Evolutionary conservation across 2,888 invertebrate genomes (phyloP), one percentile per base, ranked within the genome.

Genomic region (Cosmia trapezina): DNA sequence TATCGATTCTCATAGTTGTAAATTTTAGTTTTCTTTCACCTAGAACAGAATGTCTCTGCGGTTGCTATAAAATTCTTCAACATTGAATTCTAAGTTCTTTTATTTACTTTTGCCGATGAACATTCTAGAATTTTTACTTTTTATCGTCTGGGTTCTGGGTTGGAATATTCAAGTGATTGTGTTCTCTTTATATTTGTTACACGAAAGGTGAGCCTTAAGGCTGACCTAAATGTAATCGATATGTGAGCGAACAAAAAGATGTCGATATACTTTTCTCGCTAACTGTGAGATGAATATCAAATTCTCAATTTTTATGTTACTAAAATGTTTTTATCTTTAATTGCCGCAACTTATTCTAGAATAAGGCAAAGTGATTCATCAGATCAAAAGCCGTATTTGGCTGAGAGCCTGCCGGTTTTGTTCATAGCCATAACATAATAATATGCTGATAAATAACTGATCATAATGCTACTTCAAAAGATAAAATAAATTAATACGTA

Each of bases 1-100:
- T 91, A 91, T 88, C 81, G 88, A 83, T 86, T 85, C 81, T 86
- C 87, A 81, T 84, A 89, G 88, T 88, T 87, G 88, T 91, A 90
- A 89, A 90, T 89, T 90, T 86, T 75, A 89, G 86, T 89, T 90
- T 89, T 87, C 87, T 87, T 86, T 83, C 69, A 72, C 78, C 82
- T 85, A 80, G 67, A 79, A 63, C 64, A 75, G 69, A 68, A 72
- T 78, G 76, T 76, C 83, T 83, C 54, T 76, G 68, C 67, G 83
- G 74, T 68, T 72, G 70, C 73, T 63, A 73, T 73, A 84, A 80
- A 78, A 83, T 80, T 84, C 60, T 70, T 76, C 59, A 69, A 73
- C 62, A 82, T 79, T 79, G 80, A 81, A 83, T 70, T 76, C 45
- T 53, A 62, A 14, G 41, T 59, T 78, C 56, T 77, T 78, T 82